Evolutionary conservation across 2,797 vertebrate species (phyloP).

Genomic region (Falco concolor): DNA sequence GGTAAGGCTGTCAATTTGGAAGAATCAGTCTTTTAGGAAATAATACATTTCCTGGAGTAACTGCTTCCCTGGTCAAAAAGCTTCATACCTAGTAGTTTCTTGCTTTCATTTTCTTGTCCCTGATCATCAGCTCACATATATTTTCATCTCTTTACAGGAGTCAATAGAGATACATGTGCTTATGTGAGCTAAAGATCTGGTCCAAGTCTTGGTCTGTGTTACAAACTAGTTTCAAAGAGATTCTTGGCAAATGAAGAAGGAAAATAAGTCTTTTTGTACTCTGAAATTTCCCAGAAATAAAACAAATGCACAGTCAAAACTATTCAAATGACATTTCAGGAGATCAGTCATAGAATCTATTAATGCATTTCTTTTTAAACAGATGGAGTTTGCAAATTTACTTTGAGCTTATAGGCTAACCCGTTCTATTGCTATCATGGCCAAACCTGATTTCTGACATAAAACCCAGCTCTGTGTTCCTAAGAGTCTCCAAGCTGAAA

Average conservation of each 20-base stretch:
- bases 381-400: not conserved
- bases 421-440: not conserved
- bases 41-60: not conserved
- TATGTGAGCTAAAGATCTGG: not conserved
- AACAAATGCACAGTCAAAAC: conserved; percentile 15
- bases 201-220: not conserved
- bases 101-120: not conserved
- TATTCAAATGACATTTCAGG: conserved; percentile 41
- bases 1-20: not conserved
- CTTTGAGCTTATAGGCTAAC: conserved; percentile 7
- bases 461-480: not conserved
- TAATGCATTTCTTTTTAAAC: conserved; percentile 12
- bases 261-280: conserved; percentile 11
- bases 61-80: not conserved
- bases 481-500: not conserved
- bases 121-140: not conserved
- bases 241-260: conserved; percentile 42
- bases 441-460: not conserved
- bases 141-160: not conserved
- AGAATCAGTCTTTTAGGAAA: not conserved
- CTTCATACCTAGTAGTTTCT: not conserved
- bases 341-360: not conserved
- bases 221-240: not conserved
- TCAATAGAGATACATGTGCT: not conserved
- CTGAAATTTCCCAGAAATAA: conserved; percentile 31